Percentiles rank a stretch among this genome's conserved stretches.
These are phyloP conservation scores for Pseudococcus longispinus DNA, from an alignment of 2,888 invertebrate genomes.

Conservation along the genomic window DNA sequence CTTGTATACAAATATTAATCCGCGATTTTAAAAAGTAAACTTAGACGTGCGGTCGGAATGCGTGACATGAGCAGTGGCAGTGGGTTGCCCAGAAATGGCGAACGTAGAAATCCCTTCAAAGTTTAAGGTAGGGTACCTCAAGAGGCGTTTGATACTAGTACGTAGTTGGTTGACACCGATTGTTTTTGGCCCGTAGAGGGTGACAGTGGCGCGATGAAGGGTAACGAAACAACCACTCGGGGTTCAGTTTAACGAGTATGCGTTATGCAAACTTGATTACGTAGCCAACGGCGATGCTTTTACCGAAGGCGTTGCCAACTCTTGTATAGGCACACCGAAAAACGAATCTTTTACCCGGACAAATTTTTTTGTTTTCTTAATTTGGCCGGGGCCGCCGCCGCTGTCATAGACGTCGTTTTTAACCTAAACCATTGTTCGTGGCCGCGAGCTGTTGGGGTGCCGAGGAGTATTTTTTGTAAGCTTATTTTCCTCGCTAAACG, in stretches of 20 bases:
- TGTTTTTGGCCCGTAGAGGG: not conserved
- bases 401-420: not conserved
- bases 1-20: conserved; percentile 19
- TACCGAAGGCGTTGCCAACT: conserved; percentile 35
- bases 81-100: conserved; percentile 27
- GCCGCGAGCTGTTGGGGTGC: conserved; percentile 13
- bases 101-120: not conserved
- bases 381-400: conserved; percentile 8
- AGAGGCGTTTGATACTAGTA: not conserved
- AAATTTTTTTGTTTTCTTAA: conserved; percentile 38
- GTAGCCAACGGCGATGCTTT: conserved; percentile 32
- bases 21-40: not conserved
- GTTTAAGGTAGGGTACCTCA: not conserved
- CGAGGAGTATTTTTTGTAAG: not conserved
- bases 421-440: not conserved
- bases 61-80: not conserved
- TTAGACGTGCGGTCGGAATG: not conserved
- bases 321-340: not conserved
- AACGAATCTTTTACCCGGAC: conserved; percentile 1
- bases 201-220: conserved; percentile 11
- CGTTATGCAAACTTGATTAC: conserved; percentile 42
- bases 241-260: conserved; percentile 35
- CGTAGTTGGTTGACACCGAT: conserved; percentile 38
- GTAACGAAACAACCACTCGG: conserved; percentile 39
- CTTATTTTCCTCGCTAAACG: conserved; percentile 13